Conservation (phyloP, 2,113 vertebrate species). For the Brachypodius melanocephalos region DNA sequence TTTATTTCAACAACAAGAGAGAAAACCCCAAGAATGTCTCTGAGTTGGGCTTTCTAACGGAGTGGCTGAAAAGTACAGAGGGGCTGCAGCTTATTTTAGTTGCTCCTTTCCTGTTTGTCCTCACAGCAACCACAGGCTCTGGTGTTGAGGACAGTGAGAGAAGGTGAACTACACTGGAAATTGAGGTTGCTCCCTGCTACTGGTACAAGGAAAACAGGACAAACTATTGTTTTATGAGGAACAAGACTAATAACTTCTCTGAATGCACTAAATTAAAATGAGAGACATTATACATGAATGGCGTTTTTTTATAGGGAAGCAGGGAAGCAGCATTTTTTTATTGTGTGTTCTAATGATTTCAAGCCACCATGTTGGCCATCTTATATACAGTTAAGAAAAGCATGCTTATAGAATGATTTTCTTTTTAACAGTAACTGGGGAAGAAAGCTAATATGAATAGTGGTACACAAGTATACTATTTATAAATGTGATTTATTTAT, state of each 20-base stretch:
- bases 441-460: slow-evolving; percentile 3
- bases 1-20: not conserved
- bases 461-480: not conserved
- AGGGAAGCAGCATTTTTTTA: not conserved
- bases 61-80: not conserved
- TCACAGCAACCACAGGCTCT: not conserved
- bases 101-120: not conserved
- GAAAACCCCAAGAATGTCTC: not conserved
- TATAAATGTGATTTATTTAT: slow-evolving; percentile 49
- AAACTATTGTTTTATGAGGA: not conserved
- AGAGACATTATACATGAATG: not conserved
- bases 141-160: not conserved
- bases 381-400: not conserved
- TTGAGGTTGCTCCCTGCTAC: not conserved
- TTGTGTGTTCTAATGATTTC: not conserved
- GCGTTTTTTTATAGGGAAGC: too few relatives aligned
- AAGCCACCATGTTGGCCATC: not conserved
- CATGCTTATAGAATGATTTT: not conserved
- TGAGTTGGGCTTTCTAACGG: not conserved
- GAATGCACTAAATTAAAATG: not conserved
- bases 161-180: not conserved
- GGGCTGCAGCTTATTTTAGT: not conserved
- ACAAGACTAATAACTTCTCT: not conserved
- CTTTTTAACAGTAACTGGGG: not conserved
- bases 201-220: not conserved